Base-by-base conservation (phyloP, 2,888 invertebrate genomes). In the Antheraea yamamai region DNA sequence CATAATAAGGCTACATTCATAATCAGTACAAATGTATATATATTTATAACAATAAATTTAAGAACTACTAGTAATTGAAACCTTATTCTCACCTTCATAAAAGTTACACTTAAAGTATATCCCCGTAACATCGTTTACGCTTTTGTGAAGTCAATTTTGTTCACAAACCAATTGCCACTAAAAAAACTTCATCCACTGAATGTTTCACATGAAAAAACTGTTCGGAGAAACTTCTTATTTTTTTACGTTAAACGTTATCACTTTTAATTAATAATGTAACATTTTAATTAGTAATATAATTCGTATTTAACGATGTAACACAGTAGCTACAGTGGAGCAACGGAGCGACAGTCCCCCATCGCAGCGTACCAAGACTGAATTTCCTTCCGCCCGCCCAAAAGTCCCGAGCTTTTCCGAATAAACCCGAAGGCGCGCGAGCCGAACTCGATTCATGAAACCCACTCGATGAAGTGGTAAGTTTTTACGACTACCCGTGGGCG, bases 391-490 rank as follows among this genome's bases (percentile, higher is more conserved):
- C 91, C 92, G 89, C 92, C 89, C 87, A 87, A 89, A 85, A 77
- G 80, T 74, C 77, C 84, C 92, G 91, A 91, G 76, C 74, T 58
- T 23, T 39, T 71, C 84, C 91, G 92, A 90, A 76, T 77, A 58
- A 61, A 52, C 47, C 85, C 89, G 88, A 88, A 76, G 73, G 73
- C 74, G 6, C 18, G 84, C 87, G 87, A 89, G 81, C 80, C 80
- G 78, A 79, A 80, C 84, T 85, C 91, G 91, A 90, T 90, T 90
- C 89, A 90, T 87, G 89, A 88, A 91, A 90, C 88, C 92, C 89
- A 91, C 92, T 91, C 92, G 92, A 93, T 94, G 93, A 93, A 93
- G 93, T 93, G 93, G 93, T 93, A 93, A 93, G 92, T 92, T 94
- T 93, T 93, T 93, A 94, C 89, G 92, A 92, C 89, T 89, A 87